Evolutionary conservation across 1,140 invertebrate genomes (phyloP).

Genomic region (Mya arenaria): DNA sequence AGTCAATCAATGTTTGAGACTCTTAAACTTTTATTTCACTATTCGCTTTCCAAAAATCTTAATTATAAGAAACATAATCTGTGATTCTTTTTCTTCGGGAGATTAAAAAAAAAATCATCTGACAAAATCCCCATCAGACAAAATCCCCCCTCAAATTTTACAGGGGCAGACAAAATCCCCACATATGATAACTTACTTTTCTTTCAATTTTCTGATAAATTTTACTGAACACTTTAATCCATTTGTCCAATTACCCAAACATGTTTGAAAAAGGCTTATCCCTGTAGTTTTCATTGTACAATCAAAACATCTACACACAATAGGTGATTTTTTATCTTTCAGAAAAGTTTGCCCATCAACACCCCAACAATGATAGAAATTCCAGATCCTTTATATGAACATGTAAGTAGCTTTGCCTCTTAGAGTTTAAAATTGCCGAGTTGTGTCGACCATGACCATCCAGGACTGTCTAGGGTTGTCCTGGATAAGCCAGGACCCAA

Average conservation of each 20-base stretch:
- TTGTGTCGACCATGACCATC: too few species aligned
- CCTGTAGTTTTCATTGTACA: neutral
- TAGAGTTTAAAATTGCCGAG: neutral
- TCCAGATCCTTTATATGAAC: conserved; percentile 46
- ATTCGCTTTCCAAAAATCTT: neutral
- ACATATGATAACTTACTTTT: neutral
- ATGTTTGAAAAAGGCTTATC: neutral
- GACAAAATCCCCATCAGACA: neutral
- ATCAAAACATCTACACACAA: neutral
- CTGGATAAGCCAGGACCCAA: neutral
- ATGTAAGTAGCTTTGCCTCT: conserved; percentile 31
- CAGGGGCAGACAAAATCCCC: too few species aligned
- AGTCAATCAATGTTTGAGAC: conserved; percentile 24
- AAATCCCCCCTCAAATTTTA: neutral
- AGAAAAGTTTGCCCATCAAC: conserved; percentile 55
- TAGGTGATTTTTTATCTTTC: conserved; percentile 1
- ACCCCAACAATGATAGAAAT: conserved; percentile 49
- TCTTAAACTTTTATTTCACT: neutral
- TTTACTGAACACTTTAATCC: neutral
- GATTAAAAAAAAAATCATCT: neutral
- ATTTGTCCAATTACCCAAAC: neutral
- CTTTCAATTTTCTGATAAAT: neutral
- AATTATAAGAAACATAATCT: neutral
- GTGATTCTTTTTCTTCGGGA: neutral
- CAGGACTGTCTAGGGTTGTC: neutral